These are phyloP conservation scores for Mormoops blainvillei DNA, from an alignment of 2,113 vertebrate genomes.

Conservation along the genomic window DNA sequence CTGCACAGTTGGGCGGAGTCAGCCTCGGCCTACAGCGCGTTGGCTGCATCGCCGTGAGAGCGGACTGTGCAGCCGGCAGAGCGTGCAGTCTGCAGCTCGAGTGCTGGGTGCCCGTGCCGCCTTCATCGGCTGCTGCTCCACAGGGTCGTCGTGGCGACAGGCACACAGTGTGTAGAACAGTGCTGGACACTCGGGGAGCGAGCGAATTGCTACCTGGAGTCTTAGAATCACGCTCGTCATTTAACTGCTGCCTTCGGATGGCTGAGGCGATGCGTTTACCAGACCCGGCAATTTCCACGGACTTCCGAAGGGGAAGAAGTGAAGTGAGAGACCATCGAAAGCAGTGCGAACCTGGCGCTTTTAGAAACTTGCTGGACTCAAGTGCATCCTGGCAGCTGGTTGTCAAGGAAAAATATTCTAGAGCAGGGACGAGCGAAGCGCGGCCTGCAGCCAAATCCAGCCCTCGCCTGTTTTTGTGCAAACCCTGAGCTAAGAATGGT, in stretches of 20 bases:
- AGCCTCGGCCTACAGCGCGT: accelerated
- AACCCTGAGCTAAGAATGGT: neutral
- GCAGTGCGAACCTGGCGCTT: neutral
- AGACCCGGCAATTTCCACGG: neutral
- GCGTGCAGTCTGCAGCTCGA: accelerated
- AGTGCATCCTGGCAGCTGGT: neutral
- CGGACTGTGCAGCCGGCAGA: accelerated
- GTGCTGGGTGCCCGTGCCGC: accelerated
- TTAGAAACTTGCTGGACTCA: neutral
- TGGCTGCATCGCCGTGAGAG: accelerated
- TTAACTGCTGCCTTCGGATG: neutral
- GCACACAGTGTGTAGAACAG: accelerated
- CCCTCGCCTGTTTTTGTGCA: neutral
- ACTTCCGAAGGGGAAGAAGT: neutral
- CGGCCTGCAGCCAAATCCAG: neutral
- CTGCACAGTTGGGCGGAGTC: accelerated
- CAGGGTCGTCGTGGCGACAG: no score
- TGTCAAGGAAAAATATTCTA: neutral
- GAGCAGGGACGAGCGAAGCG: neutral
- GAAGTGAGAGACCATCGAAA: accelerated
- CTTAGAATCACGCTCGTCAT: accelerated
- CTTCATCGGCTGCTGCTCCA: accelerated
- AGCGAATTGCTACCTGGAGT: accelerated
- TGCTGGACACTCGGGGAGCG: accelerated
- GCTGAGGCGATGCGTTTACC: neutral